Conservation (phyloP, 2,888 invertebrate species). For the Tortrix viridana region DNA sequence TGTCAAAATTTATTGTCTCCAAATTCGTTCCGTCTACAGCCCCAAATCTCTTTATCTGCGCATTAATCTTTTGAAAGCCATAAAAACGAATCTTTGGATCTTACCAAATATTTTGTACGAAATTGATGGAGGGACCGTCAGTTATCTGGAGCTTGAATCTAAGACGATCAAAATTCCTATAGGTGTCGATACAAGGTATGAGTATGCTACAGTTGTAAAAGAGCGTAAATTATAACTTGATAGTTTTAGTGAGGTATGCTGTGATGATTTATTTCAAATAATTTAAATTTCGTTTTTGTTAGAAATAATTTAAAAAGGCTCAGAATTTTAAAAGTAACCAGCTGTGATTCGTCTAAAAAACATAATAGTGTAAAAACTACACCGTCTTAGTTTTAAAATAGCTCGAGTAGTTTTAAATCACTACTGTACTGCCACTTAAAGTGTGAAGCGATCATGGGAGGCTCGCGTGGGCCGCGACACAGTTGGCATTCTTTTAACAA, state of each 20-base stretch:
- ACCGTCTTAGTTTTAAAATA: constrained; percentile 61
- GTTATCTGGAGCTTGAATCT: constrained; percentile 74
- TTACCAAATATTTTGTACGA: constrained; percentile 79
- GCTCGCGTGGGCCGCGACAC: constrained; percentile 70
- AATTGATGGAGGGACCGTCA: constrained; percentile 77
- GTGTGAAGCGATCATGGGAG: constrained; percentile 77
- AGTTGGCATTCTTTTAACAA: constrained; percentile 72
- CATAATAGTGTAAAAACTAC: constrained; percentile 42
- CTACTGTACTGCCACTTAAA: constrained; percentile 76
- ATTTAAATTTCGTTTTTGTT: background rate
- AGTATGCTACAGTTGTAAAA: constrained; percentile 63
- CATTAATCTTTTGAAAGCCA: constrained; percentile 78
- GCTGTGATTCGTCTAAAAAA: constrained; percentile 35
- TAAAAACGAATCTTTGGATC: constrained; percentile 80
- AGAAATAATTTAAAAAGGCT: background rate
- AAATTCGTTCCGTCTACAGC: constrained; percentile 63
- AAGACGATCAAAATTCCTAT: constrained; percentile 79
- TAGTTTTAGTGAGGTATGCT: constrained; percentile 15
- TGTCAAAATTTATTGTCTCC: constrained; percentile 75
- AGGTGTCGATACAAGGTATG: constrained; percentile 79
- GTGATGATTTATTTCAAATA: constrained; percentile 39
- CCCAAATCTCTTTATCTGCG: constrained; percentile 77
- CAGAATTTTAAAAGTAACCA: constrained; percentile 3
- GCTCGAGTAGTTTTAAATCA: constrained; percentile 65
- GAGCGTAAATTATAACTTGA: constrained; percentile 49